Percentiles rank a stretch among this genome's conserved stretches.
Evolutionary conservation across 2,888 invertebrate species (phyloP).

Genomic region (Hydrotaea diabolus): DNA sequence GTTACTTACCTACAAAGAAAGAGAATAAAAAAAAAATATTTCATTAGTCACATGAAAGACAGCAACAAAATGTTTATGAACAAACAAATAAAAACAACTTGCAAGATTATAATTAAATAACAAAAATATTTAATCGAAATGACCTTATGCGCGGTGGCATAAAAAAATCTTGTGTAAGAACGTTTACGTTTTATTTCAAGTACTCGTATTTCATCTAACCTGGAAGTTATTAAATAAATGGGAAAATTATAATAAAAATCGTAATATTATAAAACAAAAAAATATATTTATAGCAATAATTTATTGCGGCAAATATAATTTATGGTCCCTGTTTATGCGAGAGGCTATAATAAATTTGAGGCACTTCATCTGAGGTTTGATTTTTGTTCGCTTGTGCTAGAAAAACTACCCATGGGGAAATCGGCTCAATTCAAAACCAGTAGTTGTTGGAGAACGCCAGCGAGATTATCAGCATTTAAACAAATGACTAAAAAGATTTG

Average conservation of each 20-base stretch:
- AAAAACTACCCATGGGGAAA: too few species aligned
- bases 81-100: too few species aligned
- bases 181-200: constrained; percentile 21
- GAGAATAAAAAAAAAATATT: constrained; percentile 31
- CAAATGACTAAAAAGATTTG: too few species aligned
- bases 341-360: too few species aligned
- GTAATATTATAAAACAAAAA: neutral
- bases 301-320: constrained; percentile 12
- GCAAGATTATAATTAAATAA: constrained; percentile 33
- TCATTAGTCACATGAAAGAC: constrained; percentile 53
- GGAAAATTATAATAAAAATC: neutral
- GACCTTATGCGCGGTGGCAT: constrained; percentile 6
- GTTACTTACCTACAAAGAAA: constrained; percentile 65
- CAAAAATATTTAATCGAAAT: constrained; percentile 27
- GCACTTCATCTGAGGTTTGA: too few species aligned
- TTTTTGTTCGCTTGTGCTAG: too few species aligned
- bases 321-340: neutral
- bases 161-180: constrained; percentile 29
- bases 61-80: constrained; percentile 9
- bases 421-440: too few species aligned
- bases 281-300: neutral
- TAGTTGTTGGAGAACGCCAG: too few species aligned
- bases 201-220: neutral
- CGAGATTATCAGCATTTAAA: too few species aligned
- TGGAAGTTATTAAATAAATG: constrained; percentile 29